Evolutionary conservation across 2,797 vertebrate species (phyloP).

Genomic region (Merluccius polli): DNA sequence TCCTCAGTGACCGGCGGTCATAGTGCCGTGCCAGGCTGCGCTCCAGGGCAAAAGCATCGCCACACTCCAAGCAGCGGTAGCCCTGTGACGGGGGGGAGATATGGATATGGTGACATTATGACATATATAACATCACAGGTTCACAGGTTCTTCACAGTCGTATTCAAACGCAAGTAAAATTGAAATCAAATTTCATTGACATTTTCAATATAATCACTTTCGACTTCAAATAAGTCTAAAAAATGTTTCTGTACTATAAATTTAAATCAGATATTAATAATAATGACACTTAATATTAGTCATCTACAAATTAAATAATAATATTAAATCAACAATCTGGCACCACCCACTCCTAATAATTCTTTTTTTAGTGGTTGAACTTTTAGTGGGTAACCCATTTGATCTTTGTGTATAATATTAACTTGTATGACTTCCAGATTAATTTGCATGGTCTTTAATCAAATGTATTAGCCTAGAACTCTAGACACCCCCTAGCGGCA

Average conservation of each 20-base stretch:
- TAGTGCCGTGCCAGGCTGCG: conserved; percentile 91
- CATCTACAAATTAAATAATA: not conserved
- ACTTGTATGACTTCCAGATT: not conserved
- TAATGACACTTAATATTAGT: not conserved
- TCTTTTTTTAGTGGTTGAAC: not conserved
- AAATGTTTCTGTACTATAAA: too few species aligned
- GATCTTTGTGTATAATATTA: not conserved
- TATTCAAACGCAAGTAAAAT: not conserved
- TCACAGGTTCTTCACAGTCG: not conserved
- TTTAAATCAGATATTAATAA: not conserved
- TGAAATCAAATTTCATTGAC: not conserved
- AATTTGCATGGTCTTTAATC: not conserved
- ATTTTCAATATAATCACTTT: too few species aligned
- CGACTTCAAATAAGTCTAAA: too few species aligned
- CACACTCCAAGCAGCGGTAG: conserved; percentile 93
- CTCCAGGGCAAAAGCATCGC: conserved; percentile 90
- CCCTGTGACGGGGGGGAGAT: conserved; percentile 56
- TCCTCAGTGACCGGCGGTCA: conserved; percentile 89
- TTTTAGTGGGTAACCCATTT: not conserved
- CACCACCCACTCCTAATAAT: not conserved
- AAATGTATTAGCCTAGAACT: too few species aligned
- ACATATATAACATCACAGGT: not conserved
- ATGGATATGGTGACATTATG: not conserved
- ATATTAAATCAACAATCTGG: not conserved
- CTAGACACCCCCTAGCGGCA: too few species aligned